Conservation (phyloP, 2,113 vertebrate species). For the Zosterops japonicus region DNA sequence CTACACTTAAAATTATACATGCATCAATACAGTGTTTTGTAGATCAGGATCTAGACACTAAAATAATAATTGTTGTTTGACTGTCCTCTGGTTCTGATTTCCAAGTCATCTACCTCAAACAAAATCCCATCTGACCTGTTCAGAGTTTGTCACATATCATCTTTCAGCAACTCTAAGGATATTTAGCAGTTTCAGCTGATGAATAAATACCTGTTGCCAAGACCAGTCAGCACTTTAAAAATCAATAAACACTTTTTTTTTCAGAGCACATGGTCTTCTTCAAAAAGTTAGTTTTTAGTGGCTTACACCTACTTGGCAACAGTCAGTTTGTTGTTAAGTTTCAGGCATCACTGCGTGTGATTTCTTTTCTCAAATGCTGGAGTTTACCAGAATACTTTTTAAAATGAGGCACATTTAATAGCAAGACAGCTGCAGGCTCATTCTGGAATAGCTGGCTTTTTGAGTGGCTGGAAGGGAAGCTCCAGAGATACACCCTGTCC, state of each 20-base stretch:
- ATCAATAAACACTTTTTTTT: neutral
- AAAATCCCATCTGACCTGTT: neutral
- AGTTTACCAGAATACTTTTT: neutral
- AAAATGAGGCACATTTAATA: neutral
- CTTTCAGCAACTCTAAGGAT: neutral
- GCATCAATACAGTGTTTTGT: conserved; percentile 37
- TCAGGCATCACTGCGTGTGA: neutral
- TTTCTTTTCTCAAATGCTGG: neutral
- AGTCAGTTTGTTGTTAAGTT: neutral
- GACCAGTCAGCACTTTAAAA: neutral
- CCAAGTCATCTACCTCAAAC: conserved; percentile 5
- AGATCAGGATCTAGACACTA: conserved; percentile 27
- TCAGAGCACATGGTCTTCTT: neutral
- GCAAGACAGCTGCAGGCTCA: neutral
- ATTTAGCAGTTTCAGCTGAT: conserved; percentile 31
- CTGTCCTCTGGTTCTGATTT: conserved; percentile 24
- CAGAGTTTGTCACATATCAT: neutral
- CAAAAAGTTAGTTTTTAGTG: neutral
- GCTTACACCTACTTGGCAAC: neutral
- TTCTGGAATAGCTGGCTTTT: neutral
- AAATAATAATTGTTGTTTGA: neutral
- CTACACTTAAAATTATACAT: neutral
- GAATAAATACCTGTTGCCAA: conserved; percentile 19
- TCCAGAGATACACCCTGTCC: neutral
- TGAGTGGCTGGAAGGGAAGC: neutral